A percentile compares a stretch with the other conserved stretches of the same genome.
Conservation (phyloP, 1,140 invertebrate species). For the Pollicipes pollicipes region DNA sequence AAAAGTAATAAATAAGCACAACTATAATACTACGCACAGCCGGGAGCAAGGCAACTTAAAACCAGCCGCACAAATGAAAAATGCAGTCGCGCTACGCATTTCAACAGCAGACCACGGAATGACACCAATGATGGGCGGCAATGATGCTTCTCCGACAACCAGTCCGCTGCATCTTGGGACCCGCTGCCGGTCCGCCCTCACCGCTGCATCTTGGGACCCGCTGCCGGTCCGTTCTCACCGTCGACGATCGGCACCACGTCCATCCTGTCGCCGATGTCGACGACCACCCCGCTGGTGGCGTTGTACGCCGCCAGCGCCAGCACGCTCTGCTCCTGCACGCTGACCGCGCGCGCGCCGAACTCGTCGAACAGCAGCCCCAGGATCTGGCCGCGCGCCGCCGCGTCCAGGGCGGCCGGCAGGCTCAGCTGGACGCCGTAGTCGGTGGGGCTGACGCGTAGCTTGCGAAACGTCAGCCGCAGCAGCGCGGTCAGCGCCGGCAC, state of each 20-base stretch:
- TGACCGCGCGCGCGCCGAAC: constrained; percentile 30
- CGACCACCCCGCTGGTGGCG: constrained; percentile 40
- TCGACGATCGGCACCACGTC: constrained; percentile 42
- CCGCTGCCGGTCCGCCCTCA: neutral
- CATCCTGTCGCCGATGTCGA: constrained; percentile 42
- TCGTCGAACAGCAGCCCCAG: constrained; percentile 29
- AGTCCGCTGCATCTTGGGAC: too few species aligned
- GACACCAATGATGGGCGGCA: too few species aligned
- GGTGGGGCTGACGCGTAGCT: constrained; percentile 29
- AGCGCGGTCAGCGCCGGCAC: constrained; percentile 28
- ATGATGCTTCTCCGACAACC: too few species aligned
- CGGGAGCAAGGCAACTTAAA: too few species aligned
- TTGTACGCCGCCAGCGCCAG: constrained; percentile 42
- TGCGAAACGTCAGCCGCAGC: constrained; percentile 30
- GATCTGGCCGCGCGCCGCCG: constrained; percentile 26
- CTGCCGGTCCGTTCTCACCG: too few species aligned
- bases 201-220: too few species aligned
- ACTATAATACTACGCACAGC: too few species aligned
- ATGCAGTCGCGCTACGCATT: too few species aligned
- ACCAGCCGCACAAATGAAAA: too few species aligned
- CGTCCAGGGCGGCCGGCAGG: constrained; percentile 31
- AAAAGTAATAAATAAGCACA: too few species aligned
- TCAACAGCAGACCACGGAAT: too few species aligned
- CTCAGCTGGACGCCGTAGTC: constrained; percentile 30
- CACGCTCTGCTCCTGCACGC: constrained; percentile 38